Evolutionary conservation across 2,888 invertebrate genomes (phyloP).

Genomic region (Drosophila pseudotalamancana): DNA sequence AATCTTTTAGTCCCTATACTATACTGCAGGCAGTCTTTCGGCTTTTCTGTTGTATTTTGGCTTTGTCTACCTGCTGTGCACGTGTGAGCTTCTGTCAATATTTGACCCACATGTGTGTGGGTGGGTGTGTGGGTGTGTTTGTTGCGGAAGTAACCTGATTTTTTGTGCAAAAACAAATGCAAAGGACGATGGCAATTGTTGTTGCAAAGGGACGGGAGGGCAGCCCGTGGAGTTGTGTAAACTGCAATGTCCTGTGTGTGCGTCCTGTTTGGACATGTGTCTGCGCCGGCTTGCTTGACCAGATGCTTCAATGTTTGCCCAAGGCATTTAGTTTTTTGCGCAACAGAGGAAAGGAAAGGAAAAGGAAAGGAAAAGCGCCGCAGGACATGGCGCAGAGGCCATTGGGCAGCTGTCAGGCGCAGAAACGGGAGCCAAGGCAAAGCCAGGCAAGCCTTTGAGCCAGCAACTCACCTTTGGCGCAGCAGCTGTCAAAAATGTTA

Average conservation of each 20-base stretch:
- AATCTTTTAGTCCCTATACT: slow-evolving; percentile 1
- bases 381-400: slow-evolving; percentile 50
- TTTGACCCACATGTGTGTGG: slow-evolving; percentile 46
- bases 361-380: slow-evolving; percentile 36
- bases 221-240: slow-evolving; percentile 58
- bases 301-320: slow-evolving; percentile 54
- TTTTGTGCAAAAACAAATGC: slow-evolving; percentile 59
- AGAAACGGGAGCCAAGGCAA: slow-evolving; percentile 14
- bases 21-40: not conserved
- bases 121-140: slow-evolving; percentile 26
- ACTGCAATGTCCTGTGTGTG: slow-evolving; percentile 56
- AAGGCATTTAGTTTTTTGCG: slow-evolving; percentile 50
- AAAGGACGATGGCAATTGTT: slow-evolving; percentile 4
- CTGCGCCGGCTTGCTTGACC: slow-evolving; percentile 57
- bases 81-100: slow-evolving; percentile 69
- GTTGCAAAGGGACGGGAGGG: slow-evolving; percentile 4
- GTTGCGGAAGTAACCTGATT: slow-evolving; percentile 74
- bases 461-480: slow-evolving; percentile 60
- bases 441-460: slow-evolving; percentile 64
- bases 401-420: slow-evolving; percentile 68
- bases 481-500: slow-evolving; percentile 71
- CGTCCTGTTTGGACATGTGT: slow-evolving; percentile 69
- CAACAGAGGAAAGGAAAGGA: not conserved
- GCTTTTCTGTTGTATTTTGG: slow-evolving; percentile 7
- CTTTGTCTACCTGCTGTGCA: slow-evolving; percentile 74